phyloP scores from a whole-genome alignment of 2,113 vertebrate species.

The Ceuthmochares aereus region DNA sequence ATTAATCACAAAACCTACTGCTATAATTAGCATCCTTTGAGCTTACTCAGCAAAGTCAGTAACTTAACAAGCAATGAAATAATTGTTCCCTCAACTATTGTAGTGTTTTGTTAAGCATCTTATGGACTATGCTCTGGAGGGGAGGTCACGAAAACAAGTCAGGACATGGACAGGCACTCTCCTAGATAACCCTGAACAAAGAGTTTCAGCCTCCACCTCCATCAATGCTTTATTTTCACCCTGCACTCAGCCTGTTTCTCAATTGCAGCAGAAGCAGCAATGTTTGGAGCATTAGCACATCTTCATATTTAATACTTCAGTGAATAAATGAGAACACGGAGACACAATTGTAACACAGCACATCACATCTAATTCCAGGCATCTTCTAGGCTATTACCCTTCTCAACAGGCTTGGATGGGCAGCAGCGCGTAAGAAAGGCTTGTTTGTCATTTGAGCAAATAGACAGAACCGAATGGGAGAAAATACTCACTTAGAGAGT shows the following conservation, averaged over 20 bases:
- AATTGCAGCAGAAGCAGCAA: background rate
- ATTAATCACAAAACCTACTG: background rate
- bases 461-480: background rate
- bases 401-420: background rate
- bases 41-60: background rate
- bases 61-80: background rate
- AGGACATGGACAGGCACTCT: background rate
- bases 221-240: background rate
- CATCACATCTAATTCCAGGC: background rate
- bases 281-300: background rate
- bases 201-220: background rate
- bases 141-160: background rate
- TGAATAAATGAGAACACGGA: background rate
- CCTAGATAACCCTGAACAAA: background rate
- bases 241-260: background rate
- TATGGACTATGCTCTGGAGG: background rate
- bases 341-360: background rate
- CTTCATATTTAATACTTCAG: background rate
- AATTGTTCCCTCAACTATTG: background rate
- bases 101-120: background rate
- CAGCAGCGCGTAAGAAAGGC: background rate
- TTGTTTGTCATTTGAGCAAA: background rate
- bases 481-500: background rate
- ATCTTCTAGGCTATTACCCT: background rate
- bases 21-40: background rate